Evolutionary conservation across 2,113 vertebrate species (phyloP).

Genomic region (Catagonus wagneri): DNA sequence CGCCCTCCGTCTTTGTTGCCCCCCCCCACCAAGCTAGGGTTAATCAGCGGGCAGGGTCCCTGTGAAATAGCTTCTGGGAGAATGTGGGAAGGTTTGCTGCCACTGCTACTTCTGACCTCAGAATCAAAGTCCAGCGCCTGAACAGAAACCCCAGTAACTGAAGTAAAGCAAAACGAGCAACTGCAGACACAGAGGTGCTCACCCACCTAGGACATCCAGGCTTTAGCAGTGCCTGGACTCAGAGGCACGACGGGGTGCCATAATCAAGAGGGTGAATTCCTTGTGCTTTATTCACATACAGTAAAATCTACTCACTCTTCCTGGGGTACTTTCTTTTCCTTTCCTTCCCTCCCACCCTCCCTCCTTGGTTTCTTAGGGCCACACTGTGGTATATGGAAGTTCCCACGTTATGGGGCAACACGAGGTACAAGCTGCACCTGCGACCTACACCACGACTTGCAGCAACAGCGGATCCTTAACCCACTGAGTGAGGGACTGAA

Average conservation of each 20-base stretch:
- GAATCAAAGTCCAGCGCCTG: not conserved
- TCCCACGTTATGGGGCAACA: too few species aligned
- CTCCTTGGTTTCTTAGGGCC: too few species aligned
- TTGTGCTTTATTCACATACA: not conserved
- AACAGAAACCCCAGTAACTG: too few species aligned
- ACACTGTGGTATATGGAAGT: too few species aligned
- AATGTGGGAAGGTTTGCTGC: not conserved
- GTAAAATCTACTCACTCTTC: slow-evolving; percentile 3
- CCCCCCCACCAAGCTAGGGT: not conserved
- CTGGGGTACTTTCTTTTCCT: not conserved
- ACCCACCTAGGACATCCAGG: not conserved
- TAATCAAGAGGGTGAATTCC: not conserved
- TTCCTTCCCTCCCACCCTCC: too few species aligned
- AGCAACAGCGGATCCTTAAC: too few species aligned
- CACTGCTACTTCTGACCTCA: not conserved
- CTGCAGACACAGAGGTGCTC: not conserved
- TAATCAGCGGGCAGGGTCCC: not conserved
- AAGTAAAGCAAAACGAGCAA: too few species aligned
- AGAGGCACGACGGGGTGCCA: not conserved
- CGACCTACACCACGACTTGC: too few species aligned
- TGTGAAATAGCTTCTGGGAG: not conserved
- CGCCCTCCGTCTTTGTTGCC: not conserved
- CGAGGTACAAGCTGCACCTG: too few species aligned
- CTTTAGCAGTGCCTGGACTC: not conserved
- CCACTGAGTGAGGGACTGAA: too few species aligned